Evolutionary conservation across 2,888 invertebrate genomes (phyloP).

Genomic region (Linyphia triangularis): DNA sequence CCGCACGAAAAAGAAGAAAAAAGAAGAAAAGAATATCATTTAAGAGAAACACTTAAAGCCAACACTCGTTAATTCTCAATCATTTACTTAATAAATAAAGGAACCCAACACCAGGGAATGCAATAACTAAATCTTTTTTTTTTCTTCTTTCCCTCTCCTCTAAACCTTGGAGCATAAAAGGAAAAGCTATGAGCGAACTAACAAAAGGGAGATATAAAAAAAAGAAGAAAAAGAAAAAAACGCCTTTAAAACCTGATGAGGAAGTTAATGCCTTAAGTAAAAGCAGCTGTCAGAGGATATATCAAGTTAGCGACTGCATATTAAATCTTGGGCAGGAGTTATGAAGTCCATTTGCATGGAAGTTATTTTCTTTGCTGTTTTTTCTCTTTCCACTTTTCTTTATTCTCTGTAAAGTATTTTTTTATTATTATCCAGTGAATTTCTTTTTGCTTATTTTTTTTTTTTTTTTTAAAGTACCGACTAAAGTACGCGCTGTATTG

Average conservation of each 20-base stretch:
- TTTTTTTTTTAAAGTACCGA: conserved; percentile 42
- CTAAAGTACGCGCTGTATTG: neutral
- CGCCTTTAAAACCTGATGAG: conserved; percentile 74
- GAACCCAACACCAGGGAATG: conserved; percentile 64
- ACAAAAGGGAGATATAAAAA: conserved; percentile 26
- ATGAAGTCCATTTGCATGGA: conserved; percentile 74
- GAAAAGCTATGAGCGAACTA: conserved; percentile 23
- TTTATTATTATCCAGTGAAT: conserved; percentile 31
- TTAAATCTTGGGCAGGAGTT: conserved; percentile 69
- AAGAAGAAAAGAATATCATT: conserved; percentile 57
- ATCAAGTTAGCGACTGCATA: conserved; percentile 72
- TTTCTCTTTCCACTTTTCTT: conserved; percentile 34
- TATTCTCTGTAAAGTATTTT: conserved; percentile 15
- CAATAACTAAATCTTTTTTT: conserved; percentile 70
- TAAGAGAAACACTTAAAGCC: conserved; percentile 70
- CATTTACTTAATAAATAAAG: conserved; percentile 74
- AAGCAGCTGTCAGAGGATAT: conserved; percentile 74
- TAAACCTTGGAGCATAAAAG: conserved; percentile 12
- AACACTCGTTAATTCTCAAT: conserved; percentile 69
- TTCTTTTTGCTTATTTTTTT: too few relatives aligned
- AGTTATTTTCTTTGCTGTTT: conserved; percentile 56
- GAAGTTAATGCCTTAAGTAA: conserved; percentile 73
- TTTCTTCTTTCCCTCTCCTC: neutral
- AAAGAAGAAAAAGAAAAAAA: neutral
- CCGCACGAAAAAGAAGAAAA: conserved; percentile 11